Evolutionary conservation across 2,113 vertebrate species (phyloP).

Genomic region (Uropsilus gracilis): DNA sequence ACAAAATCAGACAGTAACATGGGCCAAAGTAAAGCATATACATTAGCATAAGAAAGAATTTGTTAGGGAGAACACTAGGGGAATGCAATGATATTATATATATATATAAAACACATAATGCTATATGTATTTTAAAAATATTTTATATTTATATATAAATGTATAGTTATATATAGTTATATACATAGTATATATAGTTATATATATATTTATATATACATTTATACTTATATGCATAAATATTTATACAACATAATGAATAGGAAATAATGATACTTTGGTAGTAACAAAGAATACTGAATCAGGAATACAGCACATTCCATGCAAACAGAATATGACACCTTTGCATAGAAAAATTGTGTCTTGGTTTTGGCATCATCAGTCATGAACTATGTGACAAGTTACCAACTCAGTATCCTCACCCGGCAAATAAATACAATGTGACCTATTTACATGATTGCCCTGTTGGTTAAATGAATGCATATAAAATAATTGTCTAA

Average conservation of each 20-base stretch:
- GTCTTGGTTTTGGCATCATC: background rate
- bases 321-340: background rate
- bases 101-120: no score
- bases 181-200: no score
- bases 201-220: no score
- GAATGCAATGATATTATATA: no score
- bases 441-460: background rate
- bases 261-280: slow-evolving; percentile 3
- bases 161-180: no score
- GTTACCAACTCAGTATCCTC: background rate
- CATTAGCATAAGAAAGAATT: background rate
- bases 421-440: background rate
- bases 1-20: slow-evolving; percentile 33
- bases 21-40: background rate
- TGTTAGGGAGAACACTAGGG: no score
- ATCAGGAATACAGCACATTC: background rate
- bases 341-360: background rate
- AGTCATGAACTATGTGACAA: background rate
- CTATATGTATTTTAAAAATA: no score
- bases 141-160: no score
- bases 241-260: no score
- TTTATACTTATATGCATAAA: no score
- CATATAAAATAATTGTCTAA: background rate
- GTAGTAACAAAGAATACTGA: background rate
- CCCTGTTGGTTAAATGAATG: background rate